phyloP scores from a whole-genome alignment of 2,888 invertebrate species.

The Chironomus riparius region DNA sequence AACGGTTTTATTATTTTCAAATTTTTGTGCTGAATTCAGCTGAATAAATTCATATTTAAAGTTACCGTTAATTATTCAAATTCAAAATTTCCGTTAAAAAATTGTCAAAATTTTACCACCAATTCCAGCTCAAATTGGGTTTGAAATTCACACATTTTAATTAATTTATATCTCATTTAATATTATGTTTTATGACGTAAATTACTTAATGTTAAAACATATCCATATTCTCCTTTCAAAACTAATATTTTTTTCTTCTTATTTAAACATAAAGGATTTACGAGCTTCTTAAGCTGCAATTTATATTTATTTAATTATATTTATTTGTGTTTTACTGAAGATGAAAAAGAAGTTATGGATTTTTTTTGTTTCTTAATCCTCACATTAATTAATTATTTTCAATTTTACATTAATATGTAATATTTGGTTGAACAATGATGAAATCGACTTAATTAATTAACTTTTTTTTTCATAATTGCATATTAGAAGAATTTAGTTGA shows the following conservation, averaged over 20 bases:
- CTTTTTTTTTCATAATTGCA: not conserved
- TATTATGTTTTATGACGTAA: not conserved
- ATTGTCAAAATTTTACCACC: too few relatives aligned
- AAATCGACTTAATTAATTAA: not conserved
- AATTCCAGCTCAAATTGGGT: too few relatives aligned
- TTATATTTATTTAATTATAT: not conserved
- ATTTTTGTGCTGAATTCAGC: too few relatives aligned
- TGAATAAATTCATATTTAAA: too few relatives aligned
- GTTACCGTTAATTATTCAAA: too few relatives aligned
- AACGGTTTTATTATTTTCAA: too few relatives aligned
- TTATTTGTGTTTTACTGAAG: not conserved
- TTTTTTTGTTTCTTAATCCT: not conserved
- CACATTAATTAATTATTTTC: not conserved
- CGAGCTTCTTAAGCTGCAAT: not conserved
- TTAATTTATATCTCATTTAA: too few relatives aligned
- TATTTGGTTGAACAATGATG: conserved; percentile 6
- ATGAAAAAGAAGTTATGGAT: not conserved
- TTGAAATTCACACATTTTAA: too few relatives aligned
- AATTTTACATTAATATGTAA: not conserved
- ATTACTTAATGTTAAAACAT: not conserved
- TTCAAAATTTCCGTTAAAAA: too few relatives aligned
- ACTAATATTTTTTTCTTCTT: not conserved
- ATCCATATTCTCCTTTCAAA: not conserved
- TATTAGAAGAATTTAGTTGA: not conserved
- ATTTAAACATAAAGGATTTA: not conserved